phyloP scores from a whole-genome alignment of 2,888 invertebrate genomes.

The Dryocosmus kuriphilus region DNA sequence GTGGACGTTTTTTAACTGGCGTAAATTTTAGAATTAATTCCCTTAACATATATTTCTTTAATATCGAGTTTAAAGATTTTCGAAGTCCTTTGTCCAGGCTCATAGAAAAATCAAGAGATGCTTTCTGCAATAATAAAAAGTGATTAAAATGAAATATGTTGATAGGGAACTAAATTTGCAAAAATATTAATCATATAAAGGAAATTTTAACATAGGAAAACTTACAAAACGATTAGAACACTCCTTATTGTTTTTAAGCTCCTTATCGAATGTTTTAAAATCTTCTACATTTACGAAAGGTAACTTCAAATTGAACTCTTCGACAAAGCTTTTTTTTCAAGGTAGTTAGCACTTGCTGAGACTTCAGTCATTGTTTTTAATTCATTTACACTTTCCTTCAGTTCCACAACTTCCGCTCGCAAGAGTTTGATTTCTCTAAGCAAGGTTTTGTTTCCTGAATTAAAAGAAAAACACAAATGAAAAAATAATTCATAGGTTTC shows the following conservation, averaged over 20 bases:
- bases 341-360: neutral
- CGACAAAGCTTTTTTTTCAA: neutral
- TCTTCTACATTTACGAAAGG: neutral
- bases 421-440: neutral
- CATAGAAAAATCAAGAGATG: neutral
- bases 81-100: neutral
- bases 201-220: neutral
- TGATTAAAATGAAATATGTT: neutral
- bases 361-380: neutral
- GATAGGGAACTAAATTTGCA: neutral
- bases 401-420: neutral
- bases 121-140: neutral
- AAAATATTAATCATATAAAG: neutral
- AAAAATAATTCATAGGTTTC: neutral
- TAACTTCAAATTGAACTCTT: neutral
- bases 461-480: neutral
- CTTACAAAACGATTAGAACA: constrained; percentile 7
- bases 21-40: neutral
- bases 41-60: neutral
- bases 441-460: neutral
- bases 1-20: neutral
- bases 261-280: neutral
- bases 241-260: neutral
- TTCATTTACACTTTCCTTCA: neutral
- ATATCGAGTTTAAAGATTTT: neutral